Evolutionary conservation across 1,140 invertebrate genomes (phyloP).

Genomic region (Helicoverpa armigera): DNA sequence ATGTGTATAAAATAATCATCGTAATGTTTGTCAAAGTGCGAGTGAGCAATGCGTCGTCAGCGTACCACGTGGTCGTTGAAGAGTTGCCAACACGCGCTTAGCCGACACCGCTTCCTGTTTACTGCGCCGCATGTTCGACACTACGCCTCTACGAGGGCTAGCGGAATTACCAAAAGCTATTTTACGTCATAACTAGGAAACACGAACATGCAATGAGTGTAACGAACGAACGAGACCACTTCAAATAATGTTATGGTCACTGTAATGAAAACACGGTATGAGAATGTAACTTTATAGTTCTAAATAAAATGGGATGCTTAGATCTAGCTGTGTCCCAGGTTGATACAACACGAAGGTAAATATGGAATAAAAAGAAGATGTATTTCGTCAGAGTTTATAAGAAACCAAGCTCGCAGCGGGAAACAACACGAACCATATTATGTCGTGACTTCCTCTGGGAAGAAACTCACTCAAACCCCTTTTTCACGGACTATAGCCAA

Average conservation of each 20-base stretch:
- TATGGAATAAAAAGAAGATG: slow-evolving; percentile 1
- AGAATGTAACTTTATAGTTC: not conserved
- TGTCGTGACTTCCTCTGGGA: slow-evolving; percentile 57
- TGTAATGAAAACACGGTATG: not conserved
- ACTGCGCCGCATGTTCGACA: slow-evolving; percentile 57
- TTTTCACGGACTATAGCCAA: slow-evolving; percentile 37
- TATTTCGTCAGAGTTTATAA: slow-evolving; percentile 25
- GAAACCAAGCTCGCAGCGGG: slow-evolving; percentile 57
- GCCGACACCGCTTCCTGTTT: slow-evolving; percentile 74
- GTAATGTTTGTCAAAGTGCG: slow-evolving; percentile 25
- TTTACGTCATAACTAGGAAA: slow-evolving; percentile 50
- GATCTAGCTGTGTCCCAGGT: not conserved
- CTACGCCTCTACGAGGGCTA: slow-evolving; percentile 30
- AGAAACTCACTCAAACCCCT: slow-evolving; percentile 46
- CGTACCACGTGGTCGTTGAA: slow-evolving; percentile 64
- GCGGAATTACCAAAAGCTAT: slow-evolving; percentile 49
- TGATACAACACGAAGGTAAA: not conserved
- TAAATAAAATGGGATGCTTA: not conserved
- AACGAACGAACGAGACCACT: slow-evolving; percentile 27
- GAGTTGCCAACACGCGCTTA: slow-evolving; percentile 70
- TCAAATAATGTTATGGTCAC: slow-evolving; percentile 8
- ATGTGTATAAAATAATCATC: slow-evolving; percentile 30
- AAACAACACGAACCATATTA: slow-evolving; percentile 57
- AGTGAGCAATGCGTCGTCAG: slow-evolving; percentile 43
- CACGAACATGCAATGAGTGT: slow-evolving; percentile 30